Evolutionary conservation across 2,888 invertebrate species (phyloP).

Genomic region (Oligia strigilis): DNA sequence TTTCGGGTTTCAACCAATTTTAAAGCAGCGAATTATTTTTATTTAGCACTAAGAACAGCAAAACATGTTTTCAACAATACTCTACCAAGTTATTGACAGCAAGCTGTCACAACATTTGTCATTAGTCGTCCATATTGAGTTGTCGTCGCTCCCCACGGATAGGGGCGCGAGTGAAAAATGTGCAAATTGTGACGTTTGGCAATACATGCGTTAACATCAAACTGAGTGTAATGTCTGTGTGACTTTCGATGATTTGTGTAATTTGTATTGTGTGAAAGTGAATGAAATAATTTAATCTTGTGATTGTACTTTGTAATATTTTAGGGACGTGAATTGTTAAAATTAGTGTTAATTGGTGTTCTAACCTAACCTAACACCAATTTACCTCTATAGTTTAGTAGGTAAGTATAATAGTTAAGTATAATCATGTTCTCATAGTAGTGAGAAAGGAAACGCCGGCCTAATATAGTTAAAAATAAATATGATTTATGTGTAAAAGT

Average conservation of each 20-base stretch:
- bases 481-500: too few relatives aligned
- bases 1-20: not conserved
- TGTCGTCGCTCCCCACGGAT: conserved; percentile 60
- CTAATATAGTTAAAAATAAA: too few relatives aligned
- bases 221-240: conserved; percentile 24
- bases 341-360: not conserved
- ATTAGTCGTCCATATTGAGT: conserved; percentile 64
- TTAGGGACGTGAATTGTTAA: not conserved
- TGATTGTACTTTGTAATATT: not conserved
- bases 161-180: conserved; percentile 72
- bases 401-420: too few relatives aligned
- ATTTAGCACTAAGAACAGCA: not conserved
- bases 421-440: too few relatives aligned
- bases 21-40: not conserved
- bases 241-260: conserved; percentile 41
- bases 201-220: conserved; percentile 63
- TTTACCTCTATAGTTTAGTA: not conserved
- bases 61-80: not conserved
- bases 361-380: too few relatives aligned
- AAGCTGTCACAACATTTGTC: conserved; percentile 65
- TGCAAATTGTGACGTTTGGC: conserved; percentile 60
- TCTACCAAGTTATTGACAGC: conserved; percentile 3
- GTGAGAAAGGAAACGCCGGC: too few relatives aligned
- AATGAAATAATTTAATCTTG: not conserved
- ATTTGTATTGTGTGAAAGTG: conserved; percentile 36